Evolutionary conservation across 2,113 vertebrate species (phyloP), one percentile per base, ranked within the genome.

Genomic region (Sebastes fasciatus): DNA sequence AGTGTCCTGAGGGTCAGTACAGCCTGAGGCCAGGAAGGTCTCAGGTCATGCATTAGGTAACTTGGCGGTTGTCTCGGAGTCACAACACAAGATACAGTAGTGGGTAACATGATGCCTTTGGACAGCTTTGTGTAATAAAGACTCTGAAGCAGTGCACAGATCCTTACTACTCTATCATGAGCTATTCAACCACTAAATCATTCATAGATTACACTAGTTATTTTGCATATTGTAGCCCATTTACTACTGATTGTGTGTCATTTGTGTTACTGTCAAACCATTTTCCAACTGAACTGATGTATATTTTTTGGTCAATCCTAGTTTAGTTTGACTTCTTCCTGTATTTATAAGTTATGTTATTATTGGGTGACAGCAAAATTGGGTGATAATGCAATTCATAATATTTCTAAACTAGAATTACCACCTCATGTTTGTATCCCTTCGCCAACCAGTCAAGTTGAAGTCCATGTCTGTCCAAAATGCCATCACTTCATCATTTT

Each of bases 21-120:
- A 0, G 19, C 74, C 65, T 7, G 77, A 64, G 57, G 66, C 52
- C 64, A 72, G 66, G 66, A 11, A 10, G 64, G 75, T 72, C 63
- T 83, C 67, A 77, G 86, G 79, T 87, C 76, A 51, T 10, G 81
- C 17, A 17, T 84, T 34, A 81, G 85, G 74, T 87, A 89, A 85
- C 76, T 51, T 63, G 23, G 78, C 5, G 82, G 74, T 78, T 74
- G 74, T 87, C 66, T 79, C 46, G 7, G 76, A 88, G 74, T 70
- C 46, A 19, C 45, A 77, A 70, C 46, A 70, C 52, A 58, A 79
- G 76, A 66, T 84, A 86, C 76, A 88, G 74, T 77, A 52, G 49
- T 26, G 70, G 58, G 81, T 70, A 80, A 88, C 80, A 48, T 26
- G 77, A 85, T 81, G 73, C 83, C 67, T 67, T 79, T 63, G 65